phyloP scores from a whole-genome alignment of 2,113 vertebrate genomes.

The Silurus meridionalis region DNA sequence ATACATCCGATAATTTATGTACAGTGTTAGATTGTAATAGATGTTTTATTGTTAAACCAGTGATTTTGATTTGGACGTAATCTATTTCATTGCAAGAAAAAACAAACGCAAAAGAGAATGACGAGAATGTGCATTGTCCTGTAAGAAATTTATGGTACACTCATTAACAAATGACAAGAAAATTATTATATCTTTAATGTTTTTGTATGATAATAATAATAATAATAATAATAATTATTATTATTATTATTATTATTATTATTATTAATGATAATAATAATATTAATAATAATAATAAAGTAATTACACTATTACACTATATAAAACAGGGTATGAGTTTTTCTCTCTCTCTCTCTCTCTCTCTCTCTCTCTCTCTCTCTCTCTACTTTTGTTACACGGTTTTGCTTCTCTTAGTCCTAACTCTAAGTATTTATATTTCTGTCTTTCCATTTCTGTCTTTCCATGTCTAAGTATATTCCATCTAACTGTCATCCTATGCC shows the following conservation, averaged over 20 bases:
- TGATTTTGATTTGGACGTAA: no score
- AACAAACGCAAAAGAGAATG: neutral
- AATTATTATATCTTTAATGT: neutral
- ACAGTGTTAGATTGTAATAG: no score
- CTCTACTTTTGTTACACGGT: neutral
- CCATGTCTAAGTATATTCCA: neutral
- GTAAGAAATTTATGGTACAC: neutral
- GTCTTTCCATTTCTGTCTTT: neutral
- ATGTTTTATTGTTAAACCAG: no score
- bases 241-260: neutral
- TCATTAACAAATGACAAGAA: neutral
- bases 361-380: neutral
- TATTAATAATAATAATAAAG: no score
- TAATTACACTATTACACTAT: no score
- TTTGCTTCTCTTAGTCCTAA: neutral
- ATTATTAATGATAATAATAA: neutral
- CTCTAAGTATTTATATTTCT: neutral
- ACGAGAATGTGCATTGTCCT: neutral
- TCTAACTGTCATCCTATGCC: neutral
- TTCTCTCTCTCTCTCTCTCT: neutral
- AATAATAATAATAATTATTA: neutral
- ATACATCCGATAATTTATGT: neutral
- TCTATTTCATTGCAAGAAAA: no score
- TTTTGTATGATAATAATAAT: neutral
- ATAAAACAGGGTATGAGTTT: no score